phyloP scores from a whole-genome alignment of 2,797 vertebrate species.

The Syngnathus rostellatus region DNA sequence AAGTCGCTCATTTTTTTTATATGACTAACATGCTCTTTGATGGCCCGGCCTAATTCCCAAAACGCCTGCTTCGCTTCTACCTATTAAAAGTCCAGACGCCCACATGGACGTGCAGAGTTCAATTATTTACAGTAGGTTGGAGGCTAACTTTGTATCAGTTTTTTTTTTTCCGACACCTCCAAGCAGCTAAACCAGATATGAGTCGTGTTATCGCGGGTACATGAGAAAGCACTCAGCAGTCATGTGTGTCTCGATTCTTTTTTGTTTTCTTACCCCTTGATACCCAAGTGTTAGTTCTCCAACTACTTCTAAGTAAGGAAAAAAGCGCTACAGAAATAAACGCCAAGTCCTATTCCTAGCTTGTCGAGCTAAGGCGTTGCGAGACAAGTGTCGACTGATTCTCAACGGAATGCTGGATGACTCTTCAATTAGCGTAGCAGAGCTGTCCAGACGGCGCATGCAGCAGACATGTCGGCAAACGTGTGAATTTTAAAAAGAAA shows the following conservation, averaged over 20 bases:
- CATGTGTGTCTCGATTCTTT: not conserved
- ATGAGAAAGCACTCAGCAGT: conserved; percentile 3
- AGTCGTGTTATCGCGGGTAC: not conserved
- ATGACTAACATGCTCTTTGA: not conserved
- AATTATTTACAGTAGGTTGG: not conserved
- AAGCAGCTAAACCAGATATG: not conserved
- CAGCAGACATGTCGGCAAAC: too few relatives aligned
- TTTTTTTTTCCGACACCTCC: not conserved
- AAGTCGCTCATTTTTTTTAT: not conserved
- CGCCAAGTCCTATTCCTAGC: too few relatives aligned
- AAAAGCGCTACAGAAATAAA: too few relatives aligned
- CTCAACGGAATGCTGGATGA: too few relatives aligned
- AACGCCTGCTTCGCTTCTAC: not conserved
- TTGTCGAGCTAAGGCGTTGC: too few relatives aligned
- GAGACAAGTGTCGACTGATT: too few relatives aligned
- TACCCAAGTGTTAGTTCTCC: not conserved
- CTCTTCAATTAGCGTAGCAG: too few relatives aligned
- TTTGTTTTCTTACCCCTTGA: not conserved
- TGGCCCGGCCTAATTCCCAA: not conserved
- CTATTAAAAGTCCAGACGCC: not conserved
- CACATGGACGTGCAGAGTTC: not conserved
- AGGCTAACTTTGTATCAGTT: not conserved
- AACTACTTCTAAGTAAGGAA: not conserved
- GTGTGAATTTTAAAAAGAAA: too few relatives aligned
- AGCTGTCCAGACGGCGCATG: too few relatives aligned